Conservation (phyloP, 2,888 invertebrate species). For the Aromia moschata region DNA sequence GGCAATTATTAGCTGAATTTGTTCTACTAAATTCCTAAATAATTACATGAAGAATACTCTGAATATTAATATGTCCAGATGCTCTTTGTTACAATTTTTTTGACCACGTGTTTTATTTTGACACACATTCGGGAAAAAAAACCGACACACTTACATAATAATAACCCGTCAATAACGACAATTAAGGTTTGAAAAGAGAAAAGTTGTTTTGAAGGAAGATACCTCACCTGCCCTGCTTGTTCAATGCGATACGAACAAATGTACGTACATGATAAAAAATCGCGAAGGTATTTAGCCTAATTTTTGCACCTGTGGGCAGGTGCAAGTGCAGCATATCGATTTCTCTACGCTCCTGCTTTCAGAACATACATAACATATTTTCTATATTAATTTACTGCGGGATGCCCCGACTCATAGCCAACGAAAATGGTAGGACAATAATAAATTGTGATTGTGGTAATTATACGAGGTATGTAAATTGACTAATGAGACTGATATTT, state of each 20-base stretch:
- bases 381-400: conserved; percentile 10
- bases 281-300: conserved; percentile 43
- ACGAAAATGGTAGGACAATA: no score
- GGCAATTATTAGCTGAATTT: no score
- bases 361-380: conserved; percentile 6
- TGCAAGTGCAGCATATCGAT: conserved; percentile 39
- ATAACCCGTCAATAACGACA: conserved; percentile 7
- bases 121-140: conserved; percentile 12
- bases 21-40: no score
- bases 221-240: conserved; percentile 18
- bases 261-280: conserved; percentile 20
- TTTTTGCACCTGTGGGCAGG: conserved; percentile 49
- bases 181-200: conserved; percentile 13
- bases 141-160: conserved; percentile 21
- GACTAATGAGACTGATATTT: neutral
- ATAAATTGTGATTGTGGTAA: neutral
- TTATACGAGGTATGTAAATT: neutral
- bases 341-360: conserved; percentile 35
- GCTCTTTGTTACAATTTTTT: no score
- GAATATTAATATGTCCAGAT: no score
- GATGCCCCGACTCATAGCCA: no score
- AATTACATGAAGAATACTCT: no score
- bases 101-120: no score
- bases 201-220: conserved; percentile 21
- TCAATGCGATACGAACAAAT: neutral